Base-by-base conservation (phyloP, 1,140 invertebrate species). In the Ceratosolen solmsi region DNA sequence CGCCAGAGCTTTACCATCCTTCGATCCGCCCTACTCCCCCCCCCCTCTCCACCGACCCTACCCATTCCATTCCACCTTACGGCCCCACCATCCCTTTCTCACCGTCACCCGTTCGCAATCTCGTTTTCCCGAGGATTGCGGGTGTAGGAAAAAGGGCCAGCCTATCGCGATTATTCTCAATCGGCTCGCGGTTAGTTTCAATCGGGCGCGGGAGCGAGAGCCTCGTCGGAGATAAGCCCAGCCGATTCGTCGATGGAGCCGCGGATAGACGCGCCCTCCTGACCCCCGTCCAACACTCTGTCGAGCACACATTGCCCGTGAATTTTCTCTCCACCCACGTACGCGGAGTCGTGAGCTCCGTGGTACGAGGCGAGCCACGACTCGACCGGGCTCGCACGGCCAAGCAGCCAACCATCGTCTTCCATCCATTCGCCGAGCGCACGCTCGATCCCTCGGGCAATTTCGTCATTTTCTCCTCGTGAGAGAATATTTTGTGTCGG, bases 261-360 rank as follows among this genome's bases (percentile, higher is more conserved):
- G 46, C 25, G 41, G 75, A 80, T 51, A 80, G 70, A 80, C 79
- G 79, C 56, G 41, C 79, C 71, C 71, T 51, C 68, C 22, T 46
- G 30, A 9, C 13, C 7, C 25, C 73, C 51, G 1, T 22, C 77
- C 36, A n/a, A n/a, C 17, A 9, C 20, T 54, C 51, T 15, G 5
- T 54, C 51, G 5, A 11, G 9, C 51, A 3, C 51, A 27, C 70
- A 51, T 36, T 7, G 68, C n/a, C 11, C 51, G 70, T 80, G 79
- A 80, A 80, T 73, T 80, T 80, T 51, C 68, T 51, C 68, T 63
- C 71, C 56, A 63, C 71, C 71, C 70, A 74, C 56, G 58, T n/a
- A 38, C 33, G 33, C 1, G 49, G 2, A 33, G n/a, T 9, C 36
- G 51, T 5, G 38, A 49, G 36, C 38, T 41, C 5, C 33, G 20